Conservation (phyloP, 2,113 vertebrate genomes). For the Tonatia bakeri region DNA sequence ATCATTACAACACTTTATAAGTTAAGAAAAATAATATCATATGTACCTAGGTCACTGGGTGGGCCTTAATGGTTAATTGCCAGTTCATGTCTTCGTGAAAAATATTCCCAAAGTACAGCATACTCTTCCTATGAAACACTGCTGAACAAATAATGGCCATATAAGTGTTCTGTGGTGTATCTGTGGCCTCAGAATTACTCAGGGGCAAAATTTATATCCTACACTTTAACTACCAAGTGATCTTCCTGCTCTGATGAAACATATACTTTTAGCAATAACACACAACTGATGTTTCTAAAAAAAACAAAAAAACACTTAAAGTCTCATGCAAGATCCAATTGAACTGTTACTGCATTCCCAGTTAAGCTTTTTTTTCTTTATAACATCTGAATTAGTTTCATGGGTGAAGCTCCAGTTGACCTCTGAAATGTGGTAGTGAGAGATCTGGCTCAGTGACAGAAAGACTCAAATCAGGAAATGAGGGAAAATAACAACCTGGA, state of each 20-base stretch:
- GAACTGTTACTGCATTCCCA: slow-evolving; percentile 8
- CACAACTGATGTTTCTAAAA: neutral
- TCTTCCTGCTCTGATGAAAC: neutral
- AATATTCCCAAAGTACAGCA: neutral
- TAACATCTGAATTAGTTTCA: slow-evolving; percentile 54
- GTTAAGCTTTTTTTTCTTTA: neutral
- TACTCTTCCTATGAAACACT: neutral
- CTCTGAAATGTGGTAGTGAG: slow-evolving; percentile 52
- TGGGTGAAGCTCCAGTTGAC: slow-evolving; percentile 41
- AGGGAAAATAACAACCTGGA: slow-evolving; percentile 61
- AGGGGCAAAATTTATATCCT: neutral
- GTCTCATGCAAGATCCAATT: neutral
- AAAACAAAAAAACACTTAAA: neutral
- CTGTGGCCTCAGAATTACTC: neutral
- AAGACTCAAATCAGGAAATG: slow-evolving; percentile 64
- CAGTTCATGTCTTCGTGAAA: neutral
- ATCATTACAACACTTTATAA: neutral
- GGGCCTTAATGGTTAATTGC: neutral
- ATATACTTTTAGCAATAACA: neutral
- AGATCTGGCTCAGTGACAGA: slow-evolving; percentile 66
- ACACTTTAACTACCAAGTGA: slow-evolving; percentile 12
- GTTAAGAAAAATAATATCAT: neutral
- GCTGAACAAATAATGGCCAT: neutral
- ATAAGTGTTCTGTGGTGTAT: neutral
- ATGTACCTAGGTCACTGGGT: neutral